Evolutionary conservation across 2,797 vertebrate species (phyloP).

Genomic region (Nasua narica): DNA sequence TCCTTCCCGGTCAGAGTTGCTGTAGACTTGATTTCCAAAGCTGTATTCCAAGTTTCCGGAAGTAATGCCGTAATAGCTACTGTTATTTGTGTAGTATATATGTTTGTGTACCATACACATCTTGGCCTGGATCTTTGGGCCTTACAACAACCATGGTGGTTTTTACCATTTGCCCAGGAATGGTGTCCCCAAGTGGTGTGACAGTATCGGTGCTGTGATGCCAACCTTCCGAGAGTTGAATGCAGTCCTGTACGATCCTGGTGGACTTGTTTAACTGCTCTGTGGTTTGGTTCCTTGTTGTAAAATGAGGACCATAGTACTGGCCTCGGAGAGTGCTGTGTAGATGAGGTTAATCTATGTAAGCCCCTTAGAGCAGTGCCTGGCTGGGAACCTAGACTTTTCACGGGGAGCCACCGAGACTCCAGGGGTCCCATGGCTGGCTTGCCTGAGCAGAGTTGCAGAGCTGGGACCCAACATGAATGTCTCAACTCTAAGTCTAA

Average conservation of each 20-base stretch:
- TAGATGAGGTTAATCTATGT: neutral
- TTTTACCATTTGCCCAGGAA: neutral
- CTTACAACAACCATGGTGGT: neutral
- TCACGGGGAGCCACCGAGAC: neutral
- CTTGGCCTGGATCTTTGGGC: neutral
- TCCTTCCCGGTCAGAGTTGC: neutral
- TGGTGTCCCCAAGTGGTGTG: neutral
- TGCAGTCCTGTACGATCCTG: neutral
- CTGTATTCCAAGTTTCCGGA: neutral
- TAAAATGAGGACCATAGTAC: neutral
- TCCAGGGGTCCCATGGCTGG: neutral
- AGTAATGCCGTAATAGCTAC: neutral
- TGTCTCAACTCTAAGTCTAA: neutral
- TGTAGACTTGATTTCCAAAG: conserved; percentile 18
- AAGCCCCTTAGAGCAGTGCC: no score
- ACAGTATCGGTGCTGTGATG: neutral
- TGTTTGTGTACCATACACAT: neutral
- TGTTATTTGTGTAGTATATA: neutral
- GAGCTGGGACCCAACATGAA: neutral
- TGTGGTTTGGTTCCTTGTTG: neutral
- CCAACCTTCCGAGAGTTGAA: no score
- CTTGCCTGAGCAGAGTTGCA: neutral
- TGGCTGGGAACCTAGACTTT: neutral
- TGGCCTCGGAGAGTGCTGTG: neutral
- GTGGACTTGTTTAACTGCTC: neutral